Evolutionary conservation across 2,888 invertebrate genomes (phyloP).

Genomic region (Lasioglossum vierecki): DNA sequence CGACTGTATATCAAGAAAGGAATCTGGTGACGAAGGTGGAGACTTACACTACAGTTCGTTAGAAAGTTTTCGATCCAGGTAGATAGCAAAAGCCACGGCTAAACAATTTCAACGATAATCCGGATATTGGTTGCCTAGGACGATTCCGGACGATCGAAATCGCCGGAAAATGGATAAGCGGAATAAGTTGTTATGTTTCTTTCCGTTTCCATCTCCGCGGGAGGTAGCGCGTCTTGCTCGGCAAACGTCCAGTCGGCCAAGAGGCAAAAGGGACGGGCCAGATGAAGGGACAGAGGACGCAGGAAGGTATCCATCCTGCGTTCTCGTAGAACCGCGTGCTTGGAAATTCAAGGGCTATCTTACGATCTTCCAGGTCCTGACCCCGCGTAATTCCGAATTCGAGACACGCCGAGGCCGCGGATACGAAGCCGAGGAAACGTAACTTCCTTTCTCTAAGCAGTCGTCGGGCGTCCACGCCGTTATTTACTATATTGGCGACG

Average conservation of each 20-base stretch:
- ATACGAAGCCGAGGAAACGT: slow-evolving; percentile 50
- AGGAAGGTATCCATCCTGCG: slow-evolving; percentile 46
- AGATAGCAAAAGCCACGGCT: neutral
- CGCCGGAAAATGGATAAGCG: neutral
- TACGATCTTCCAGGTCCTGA: slow-evolving; percentile 66
- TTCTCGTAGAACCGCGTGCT: slow-evolving; percentile 40
- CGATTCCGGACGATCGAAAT: neutral
- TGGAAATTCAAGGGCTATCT: slow-evolving; percentile 58
- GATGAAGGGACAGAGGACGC: neutral
- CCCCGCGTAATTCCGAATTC: slow-evolving; percentile 67
- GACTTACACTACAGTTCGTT: too few species aligned
- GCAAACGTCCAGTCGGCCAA: neutral
- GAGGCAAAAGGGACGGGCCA: neutral
- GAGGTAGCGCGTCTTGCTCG: neutral
- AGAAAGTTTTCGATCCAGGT: neutral
- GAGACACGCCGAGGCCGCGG: slow-evolving; percentile 51
- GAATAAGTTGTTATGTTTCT: neutral
- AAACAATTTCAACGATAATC: neutral
- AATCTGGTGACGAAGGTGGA: too few species aligned
- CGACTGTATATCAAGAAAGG: too few species aligned
- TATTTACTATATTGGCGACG: slow-evolving; percentile 45
- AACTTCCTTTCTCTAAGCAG: slow-evolving; percentile 49
- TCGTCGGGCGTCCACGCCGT: slow-evolving; percentile 28
- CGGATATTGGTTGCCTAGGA: neutral
- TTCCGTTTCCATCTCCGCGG: neutral